phyloP scores from a whole-genome alignment of 2,113 vertebrate species.

The Alosa alosa region DNA sequence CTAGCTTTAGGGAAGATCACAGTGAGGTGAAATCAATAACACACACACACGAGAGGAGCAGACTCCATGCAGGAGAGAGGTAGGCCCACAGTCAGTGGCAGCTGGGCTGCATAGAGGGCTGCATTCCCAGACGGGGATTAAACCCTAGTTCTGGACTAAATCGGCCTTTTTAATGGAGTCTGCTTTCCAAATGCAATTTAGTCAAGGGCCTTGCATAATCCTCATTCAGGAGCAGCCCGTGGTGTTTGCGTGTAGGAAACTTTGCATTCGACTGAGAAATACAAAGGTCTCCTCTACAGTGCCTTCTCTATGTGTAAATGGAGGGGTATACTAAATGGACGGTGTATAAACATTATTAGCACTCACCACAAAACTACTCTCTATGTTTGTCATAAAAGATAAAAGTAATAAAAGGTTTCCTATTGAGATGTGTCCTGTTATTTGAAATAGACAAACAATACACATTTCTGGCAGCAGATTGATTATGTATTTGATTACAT shows the following conservation, averaged over 20 bases:
- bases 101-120: neutral
- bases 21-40: too few relatives aligned
- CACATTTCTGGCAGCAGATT: neutral
- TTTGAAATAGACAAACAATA: neutral
- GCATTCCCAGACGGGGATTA: neutral
- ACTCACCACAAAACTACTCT: neutral
- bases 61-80: neutral
- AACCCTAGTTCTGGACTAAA: neutral
- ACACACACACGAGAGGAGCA: too few relatives aligned
- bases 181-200: slow-evolving; percentile 9
- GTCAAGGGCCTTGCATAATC: slow-evolving; percentile 8
- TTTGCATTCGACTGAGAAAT: neutral
- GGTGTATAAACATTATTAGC: neutral
- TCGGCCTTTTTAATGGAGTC: neutral
- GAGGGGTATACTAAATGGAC: neutral
- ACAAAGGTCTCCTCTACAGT: neutral
- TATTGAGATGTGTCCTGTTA: neutral
- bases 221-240: neutral
- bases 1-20: too few relatives aligned
- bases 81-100: neutral
- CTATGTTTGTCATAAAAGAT: neutral
- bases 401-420: too few relatives aligned
- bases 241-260: neutral
- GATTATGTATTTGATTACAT: neutral
- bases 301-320: neutral